phyloP scores from a whole-genome alignment of 92 coral and sea anemone species.

The Phenganax subtilis region DNA sequence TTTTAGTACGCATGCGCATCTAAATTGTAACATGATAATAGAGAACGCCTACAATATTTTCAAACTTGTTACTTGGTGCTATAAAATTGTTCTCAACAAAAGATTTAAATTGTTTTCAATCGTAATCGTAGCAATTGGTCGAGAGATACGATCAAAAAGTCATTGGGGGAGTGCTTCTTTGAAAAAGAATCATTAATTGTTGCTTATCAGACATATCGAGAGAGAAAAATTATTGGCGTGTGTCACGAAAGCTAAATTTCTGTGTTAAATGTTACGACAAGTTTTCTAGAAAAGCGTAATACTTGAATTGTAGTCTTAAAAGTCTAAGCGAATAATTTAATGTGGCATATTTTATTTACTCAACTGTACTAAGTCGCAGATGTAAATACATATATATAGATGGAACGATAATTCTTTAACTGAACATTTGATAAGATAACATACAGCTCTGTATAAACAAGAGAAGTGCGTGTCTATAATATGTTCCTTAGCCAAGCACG shows the following conservation, averaged over 20 bases:
- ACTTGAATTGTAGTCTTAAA: background rate
- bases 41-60: constrained; percentile 19
- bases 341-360: constrained; percentile 5
- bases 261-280: background rate
- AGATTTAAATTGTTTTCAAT: constrained; percentile 18
- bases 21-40: constrained; percentile 8
- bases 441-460: constrained; percentile 13
- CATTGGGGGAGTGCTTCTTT: constrained; percentile 4
- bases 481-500: constrained; percentile 28
- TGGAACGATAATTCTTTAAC: constrained; percentile 19
- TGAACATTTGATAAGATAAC: constrained; percentile 32
- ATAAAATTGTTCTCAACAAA: constrained; percentile 12
- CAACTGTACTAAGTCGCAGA: constrained; percentile 16
- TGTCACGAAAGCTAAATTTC: background rate
- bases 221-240: constrained; percentile 4
- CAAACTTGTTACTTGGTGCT: constrained; percentile 8
- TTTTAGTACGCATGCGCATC: background rate
- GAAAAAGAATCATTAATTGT: background rate
- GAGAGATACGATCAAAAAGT: constrained; percentile 12
- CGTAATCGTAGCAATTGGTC: constrained; percentile 1
- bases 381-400: background rate
- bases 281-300: background rate
- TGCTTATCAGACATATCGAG: background rate
- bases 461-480: constrained; percentile 10
- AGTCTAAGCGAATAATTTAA: background rate